Percentiles rank a stretch among this genome's conserved stretches.
Evolutionary conservation across 35 echinoderm and acorn worm genomes (phyloP).

Genomic region (Apostichopus californicus): DNA sequence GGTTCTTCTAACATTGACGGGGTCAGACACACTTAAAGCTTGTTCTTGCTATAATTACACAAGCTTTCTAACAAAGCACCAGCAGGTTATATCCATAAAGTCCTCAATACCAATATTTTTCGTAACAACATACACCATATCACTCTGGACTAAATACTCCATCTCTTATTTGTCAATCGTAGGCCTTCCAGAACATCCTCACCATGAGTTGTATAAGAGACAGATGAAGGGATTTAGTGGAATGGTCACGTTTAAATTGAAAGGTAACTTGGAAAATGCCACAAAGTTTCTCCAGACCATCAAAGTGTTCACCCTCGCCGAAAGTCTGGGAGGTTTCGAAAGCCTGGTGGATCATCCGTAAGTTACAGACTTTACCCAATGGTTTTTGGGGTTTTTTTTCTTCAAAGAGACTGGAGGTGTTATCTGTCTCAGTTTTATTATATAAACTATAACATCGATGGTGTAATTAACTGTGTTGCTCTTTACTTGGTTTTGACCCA

Average conservation of each 20-base stretch:
- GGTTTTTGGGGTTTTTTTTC: too few relatives aligned
- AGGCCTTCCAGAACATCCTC: constrained; percentile 96
- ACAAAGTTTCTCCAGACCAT: constrained; percentile 72
- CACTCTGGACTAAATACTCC: too few relatives aligned
- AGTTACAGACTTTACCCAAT: constrained; percentile 14
- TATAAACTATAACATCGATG: background rate
- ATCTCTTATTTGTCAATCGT: too few relatives aligned
- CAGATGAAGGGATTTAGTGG: constrained; percentile 96
- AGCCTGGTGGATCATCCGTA: constrained; percentile 95
- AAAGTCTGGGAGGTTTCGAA: constrained; percentile 96
- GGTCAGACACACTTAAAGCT: too few relatives aligned
- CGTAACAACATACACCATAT: too few relatives aligned
- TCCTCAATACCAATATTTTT: too few relatives aligned
- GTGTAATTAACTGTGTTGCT: too few relatives aligned
- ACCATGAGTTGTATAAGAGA: constrained; percentile 81
- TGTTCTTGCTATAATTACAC: too few relatives aligned
- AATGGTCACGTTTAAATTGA: constrained; percentile 86
- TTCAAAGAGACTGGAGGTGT: background rate
- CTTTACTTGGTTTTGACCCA: too few relatives aligned
- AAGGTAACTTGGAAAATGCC: constrained; percentile 79
- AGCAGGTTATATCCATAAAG: too few relatives aligned
- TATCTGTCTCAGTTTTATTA: background rate
- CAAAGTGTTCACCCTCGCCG: constrained; percentile 92
- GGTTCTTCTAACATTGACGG: too few relatives aligned
- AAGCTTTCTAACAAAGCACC: too few relatives aligned